Evolutionary conservation across 2,888 invertebrate genomes (phyloP).

Genomic region (Strigamia crassipes): DNA sequence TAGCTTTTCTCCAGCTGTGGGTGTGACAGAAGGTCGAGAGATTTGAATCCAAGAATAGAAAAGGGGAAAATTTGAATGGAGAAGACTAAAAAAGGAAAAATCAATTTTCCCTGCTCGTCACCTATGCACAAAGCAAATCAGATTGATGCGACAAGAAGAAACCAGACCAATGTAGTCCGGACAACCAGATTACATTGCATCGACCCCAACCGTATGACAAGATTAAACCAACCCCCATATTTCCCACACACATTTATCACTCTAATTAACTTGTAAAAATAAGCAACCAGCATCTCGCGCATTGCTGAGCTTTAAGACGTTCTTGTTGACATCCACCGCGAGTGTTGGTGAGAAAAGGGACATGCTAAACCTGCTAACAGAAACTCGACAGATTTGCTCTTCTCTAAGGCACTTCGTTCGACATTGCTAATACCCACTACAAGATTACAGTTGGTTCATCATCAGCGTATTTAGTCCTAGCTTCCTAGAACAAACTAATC

Average conservation of each 20-base stretch:
- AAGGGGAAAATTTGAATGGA: conserved; percentile 28
- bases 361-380: conserved; percentile 15
- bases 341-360: not conserved
- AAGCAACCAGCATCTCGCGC: not conserved
- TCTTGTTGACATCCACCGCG: conserved; percentile 1
- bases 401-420: not conserved
- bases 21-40: conserved; percentile 14
- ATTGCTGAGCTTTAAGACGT: not conserved
- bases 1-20: conserved; percentile 32
- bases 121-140: conserved; percentile 33
- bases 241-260: not conserved
- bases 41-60: conserved; percentile 9
- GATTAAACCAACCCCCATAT: not conserved
- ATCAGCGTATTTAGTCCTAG: conserved; percentile 14
- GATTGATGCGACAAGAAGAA: conserved; percentile 32
- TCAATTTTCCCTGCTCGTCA: conserved; percentile 35
- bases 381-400: conserved; percentile 23
- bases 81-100: conserved; percentile 35
- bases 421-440: conserved; percentile 35
- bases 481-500: conserved; percentile 1
- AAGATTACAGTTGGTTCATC: conserved; percentile 35
- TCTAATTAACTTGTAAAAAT: conserved; percentile 19
- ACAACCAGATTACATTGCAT: conserved; percentile 15
- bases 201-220: not conserved
- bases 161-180: conserved; percentile 26